phyloP scores from a whole-genome alignment of 2,797 vertebrate genomes.

The Threskiornis aethiopicus region DNA sequence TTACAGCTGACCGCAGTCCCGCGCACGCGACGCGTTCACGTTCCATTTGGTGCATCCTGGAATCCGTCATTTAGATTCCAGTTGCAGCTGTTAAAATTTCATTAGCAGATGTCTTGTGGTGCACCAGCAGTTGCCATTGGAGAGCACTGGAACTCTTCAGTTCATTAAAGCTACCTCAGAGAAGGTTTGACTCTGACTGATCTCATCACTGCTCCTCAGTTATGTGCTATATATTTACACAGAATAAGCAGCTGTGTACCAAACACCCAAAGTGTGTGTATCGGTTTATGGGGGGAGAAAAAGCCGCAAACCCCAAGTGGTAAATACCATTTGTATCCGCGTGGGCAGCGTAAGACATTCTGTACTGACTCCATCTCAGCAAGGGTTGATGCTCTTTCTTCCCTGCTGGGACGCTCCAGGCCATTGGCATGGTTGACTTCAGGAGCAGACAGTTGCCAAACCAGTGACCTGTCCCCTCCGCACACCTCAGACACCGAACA shows the following conservation, averaged over 20 bases:
- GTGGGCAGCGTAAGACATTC: background rate
- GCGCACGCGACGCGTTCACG: accelerated
- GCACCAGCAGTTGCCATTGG: background rate
- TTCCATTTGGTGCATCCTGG: background rate
- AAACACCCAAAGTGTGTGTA: background rate
- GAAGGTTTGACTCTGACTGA: background rate
- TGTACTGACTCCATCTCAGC: background rate
- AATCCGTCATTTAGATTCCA: background rate
- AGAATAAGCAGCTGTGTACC: background rate
- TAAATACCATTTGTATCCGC: background rate
- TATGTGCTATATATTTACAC: background rate
- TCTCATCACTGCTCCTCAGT: background rate
- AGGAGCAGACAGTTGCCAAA: background rate
- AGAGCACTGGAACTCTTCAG: background rate
- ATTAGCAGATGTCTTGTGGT: background rate
- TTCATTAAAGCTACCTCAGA: background rate
- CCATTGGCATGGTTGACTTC: background rate
- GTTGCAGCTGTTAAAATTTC: background rate
- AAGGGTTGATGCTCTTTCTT: background rate
- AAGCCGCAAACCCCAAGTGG: background rate
- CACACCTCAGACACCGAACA: background rate
- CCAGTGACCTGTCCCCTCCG: background rate
- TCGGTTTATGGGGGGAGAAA: background rate
- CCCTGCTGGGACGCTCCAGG: background rate
- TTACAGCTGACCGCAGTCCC: background rate